Base-by-base conservation (phyloP, 2,888 invertebrate species). In the Drosophila nr. medialis region DNA sequence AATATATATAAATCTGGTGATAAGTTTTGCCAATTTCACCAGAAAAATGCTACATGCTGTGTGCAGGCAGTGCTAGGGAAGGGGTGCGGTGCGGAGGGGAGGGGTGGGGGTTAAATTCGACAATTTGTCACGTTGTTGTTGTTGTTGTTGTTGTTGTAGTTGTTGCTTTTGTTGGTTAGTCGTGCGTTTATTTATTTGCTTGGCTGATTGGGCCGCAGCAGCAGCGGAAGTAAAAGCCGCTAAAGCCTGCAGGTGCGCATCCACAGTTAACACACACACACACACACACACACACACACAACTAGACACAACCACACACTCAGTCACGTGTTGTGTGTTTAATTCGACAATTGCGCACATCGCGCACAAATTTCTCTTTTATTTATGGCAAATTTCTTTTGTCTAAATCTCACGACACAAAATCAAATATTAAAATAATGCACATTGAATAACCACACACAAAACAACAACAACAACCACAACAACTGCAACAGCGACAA, bases 341-440 rank as follows among this genome's bases (percentile, higher is more conserved):
- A 88, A 87, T 83, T 88, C 70, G 74, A 81, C 77, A 83, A 79
- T 81, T 77, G 81, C 63, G 55, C 45, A 48, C 24, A 21, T 45
- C 45, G 21, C 32, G 38, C 36, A 21, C 60, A 77, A 86, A 89
- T 86, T 86, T 86, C 86, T 89, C 86, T 87, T 85, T 85, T 89
- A 85, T 85, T 85, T 89, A 85, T 85, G 88, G 82, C 88, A 77
- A 77, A 89, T 87, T 89, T 89, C 73, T 61, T 75, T 82, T 68
- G 70, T 64, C 73, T 84, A 74, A 61, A 69, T 84, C 79, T 81
- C 75, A 81, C 77, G 79, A 77, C 74, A 70, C 69, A 77, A 81
- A 79, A 80, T 79, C 77, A 81, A 78, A 81, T 81, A 78, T 81
- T 81, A 81, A 78, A 77, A 80, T 80, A 21, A 78, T 77, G 62